phyloP scores from a whole-genome alignment of 2,113 vertebrate genomes.

The Sciurus niger region DNA sequence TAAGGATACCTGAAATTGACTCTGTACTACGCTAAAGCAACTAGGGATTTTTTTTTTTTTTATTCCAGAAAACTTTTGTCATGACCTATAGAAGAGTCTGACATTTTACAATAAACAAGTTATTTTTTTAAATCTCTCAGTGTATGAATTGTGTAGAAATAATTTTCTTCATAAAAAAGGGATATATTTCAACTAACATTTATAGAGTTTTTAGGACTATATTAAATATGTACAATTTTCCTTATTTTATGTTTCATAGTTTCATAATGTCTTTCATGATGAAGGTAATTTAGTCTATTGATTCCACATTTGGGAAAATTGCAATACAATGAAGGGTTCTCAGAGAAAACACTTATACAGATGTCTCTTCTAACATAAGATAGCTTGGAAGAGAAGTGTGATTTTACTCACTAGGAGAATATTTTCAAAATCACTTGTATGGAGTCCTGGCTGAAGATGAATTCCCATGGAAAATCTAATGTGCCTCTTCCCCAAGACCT shows the following conservation, averaged over 20 bases:
- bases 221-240: not conserved
- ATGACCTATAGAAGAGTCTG: not conserved
- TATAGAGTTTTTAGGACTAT: not conserved
- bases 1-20: constrained; percentile 6
- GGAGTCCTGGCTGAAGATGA: not conserved
- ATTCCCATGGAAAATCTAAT: not conserved
- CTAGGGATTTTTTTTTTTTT: not conserved
- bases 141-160: not conserved
- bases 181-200: not conserved
- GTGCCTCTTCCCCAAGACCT: not conserved
- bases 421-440: not conserved
- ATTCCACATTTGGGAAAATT: not conserved
- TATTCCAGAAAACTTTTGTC: not conserved
- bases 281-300: not conserved
- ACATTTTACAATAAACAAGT: not conserved
- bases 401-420: not conserved
- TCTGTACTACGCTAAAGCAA: not conserved
- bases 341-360: not conserved
- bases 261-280: constrained; percentile 13
- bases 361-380: not conserved
- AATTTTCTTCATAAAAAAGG: not conserved
- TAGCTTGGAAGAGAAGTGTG: not conserved
- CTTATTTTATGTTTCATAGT: not conserved
- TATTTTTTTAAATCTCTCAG: not conserved
- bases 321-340: not conserved